Percentiles rank a stretch among this genome's conserved stretches.
Evolutionary conservation across 2,888 invertebrate species (phyloP).

Genomic region (Athripsodes cinereus): DNA sequence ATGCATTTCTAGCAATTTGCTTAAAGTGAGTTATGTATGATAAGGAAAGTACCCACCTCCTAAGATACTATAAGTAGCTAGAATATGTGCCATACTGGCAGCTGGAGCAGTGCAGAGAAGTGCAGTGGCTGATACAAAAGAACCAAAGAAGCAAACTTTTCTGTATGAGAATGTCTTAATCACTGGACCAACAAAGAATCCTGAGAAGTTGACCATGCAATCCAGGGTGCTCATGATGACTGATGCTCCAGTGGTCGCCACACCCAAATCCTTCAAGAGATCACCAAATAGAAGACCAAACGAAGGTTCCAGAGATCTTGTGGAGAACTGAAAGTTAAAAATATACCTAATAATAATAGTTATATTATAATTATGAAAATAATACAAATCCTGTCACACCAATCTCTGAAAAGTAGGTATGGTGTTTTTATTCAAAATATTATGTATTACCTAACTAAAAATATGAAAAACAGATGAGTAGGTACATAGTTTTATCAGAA

Average conservation of each 20-base stretch:
- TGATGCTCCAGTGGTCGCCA: conserved; percentile 69
- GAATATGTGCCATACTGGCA: conserved; percentile 63
- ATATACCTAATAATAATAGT: no score
- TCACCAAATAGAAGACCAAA: conserved; percentile 76
- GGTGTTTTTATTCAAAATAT: no score
- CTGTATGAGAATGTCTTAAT: conserved; percentile 69
- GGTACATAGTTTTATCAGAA: no score
- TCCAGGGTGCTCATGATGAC: conserved; percentile 71
- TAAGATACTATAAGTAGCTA: conserved; percentile 67
- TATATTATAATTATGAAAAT: no score
- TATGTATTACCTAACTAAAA: no score
- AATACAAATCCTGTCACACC: no score
- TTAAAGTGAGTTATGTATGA: not conserved
- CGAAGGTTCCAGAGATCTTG: conserved; percentile 73
- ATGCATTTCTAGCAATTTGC: no score
- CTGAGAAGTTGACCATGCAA: conserved; percentile 73
- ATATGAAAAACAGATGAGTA: no score
- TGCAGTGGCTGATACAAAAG: conserved; percentile 59
- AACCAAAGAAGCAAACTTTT: conserved; percentile 63
- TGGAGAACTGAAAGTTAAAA: conserved; percentile 60
- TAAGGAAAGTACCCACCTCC: conserved; percentile 69
- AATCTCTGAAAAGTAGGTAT: no score
- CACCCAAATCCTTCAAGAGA: conserved; percentile 59
- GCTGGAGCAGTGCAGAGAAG: conserved; percentile 64
- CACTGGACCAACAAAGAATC: conserved; percentile 69